Evolutionary conservation across 1,140 invertebrate genomes (phyloP).

Genomic region (Bombus pascuorum): DNA sequence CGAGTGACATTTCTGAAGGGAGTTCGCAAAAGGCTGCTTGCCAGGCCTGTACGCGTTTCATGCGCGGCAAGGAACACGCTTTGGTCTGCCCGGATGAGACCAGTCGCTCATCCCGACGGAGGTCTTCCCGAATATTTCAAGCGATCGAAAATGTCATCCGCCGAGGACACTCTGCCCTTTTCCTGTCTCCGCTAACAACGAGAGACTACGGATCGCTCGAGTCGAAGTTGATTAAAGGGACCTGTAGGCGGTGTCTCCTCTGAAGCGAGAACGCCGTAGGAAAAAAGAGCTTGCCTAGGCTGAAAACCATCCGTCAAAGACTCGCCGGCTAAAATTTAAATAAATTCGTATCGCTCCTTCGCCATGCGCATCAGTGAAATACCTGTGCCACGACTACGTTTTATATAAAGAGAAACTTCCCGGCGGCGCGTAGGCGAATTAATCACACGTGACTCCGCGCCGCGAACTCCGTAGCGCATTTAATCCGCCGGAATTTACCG

Average conservation of each 20-base stretch:
- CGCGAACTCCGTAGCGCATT: slow-evolving; percentile 32
- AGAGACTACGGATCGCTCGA: slow-evolving; percentile 27
- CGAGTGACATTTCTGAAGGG: slow-evolving; percentile 56
- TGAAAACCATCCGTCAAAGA: not conserved
- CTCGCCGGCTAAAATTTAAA: not conserved
- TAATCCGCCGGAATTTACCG: slow-evolving; percentile 47
- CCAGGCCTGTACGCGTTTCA: slow-evolving; percentile 29
- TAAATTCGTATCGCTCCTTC: not conserved
- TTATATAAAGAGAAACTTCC: slow-evolving; percentile 34
- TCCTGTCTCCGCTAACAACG: slow-evolving; percentile 26
- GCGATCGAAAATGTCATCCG: slow-evolving; percentile 61
- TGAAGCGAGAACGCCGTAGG: not conserved
- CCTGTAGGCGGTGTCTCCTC: slow-evolving; percentile 22
- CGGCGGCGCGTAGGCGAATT: slow-evolving; percentile 24
- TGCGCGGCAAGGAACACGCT: not conserved
- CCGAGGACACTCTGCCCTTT: slow-evolving; percentile 35
- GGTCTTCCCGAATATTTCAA: slow-evolving; percentile 46
- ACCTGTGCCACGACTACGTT: not conserved
- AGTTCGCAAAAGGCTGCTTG: slow-evolving; percentile 26
- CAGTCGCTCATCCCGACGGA: slow-evolving; percentile 32
- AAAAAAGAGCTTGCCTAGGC: not conserved
- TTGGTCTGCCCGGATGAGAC: not conserved
- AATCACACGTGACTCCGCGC: slow-evolving; percentile 51
- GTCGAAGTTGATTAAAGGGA: slow-evolving; percentile 57
- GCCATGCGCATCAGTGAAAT: not conserved